Percentiles rank a stretch among this genome's conserved stretches.
Evolutionary conservation across 2,113 vertebrate genomes (phyloP).

Genomic region (Hemibagrus wyckioides): DNA sequence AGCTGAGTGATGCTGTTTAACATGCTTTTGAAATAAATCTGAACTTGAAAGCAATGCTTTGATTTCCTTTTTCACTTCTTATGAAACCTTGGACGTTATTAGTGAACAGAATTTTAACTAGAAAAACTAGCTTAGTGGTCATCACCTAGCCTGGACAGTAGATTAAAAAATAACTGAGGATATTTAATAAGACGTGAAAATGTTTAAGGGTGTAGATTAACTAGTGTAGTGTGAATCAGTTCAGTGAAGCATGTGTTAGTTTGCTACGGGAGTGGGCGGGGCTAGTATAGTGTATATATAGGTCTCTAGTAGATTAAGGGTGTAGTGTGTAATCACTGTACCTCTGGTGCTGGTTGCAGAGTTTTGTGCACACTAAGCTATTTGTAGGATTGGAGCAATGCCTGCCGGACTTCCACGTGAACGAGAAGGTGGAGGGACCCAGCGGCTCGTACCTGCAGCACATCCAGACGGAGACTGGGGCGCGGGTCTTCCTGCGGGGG

Average conservation of each 20-base stretch:
- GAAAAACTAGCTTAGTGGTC: background rate
- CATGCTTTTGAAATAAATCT: conserved; percentile 30
- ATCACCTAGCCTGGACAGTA: background rate
- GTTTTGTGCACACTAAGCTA: conserved; percentile 97
- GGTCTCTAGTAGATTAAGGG: background rate
- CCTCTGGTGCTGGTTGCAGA: conserved; percentile 69
- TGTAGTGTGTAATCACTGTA: conserved; percentile 36
- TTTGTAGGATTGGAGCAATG: conserved; percentile 95
- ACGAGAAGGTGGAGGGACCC: conserved; percentile 95
- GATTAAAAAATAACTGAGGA: background rate
- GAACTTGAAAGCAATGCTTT: conserved; percentile 7
- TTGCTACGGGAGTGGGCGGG: background rate
- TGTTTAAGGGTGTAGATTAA: background rate
- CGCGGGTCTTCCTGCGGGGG: conserved; percentile 93
- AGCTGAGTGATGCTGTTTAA: background rate
- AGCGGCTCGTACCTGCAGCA: conserved; percentile 91
- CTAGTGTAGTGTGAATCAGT: background rate
- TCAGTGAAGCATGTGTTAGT: background rate
- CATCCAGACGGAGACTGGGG: conserved; percentile 93
- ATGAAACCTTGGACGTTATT: background rate
- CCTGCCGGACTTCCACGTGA: conserved; percentile 84
- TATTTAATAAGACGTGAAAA: background rate
- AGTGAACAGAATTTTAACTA: background rate
- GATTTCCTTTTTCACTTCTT: conserved; percentile 11
- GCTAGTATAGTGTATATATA: background rate